Percentiles rank a stretch among this genome's conserved stretches.
These are phyloP conservation scores for Himalopsyche japonica DNA, from an alignment of 2,888 invertebrate species.

Conservation along the genomic window DNA sequence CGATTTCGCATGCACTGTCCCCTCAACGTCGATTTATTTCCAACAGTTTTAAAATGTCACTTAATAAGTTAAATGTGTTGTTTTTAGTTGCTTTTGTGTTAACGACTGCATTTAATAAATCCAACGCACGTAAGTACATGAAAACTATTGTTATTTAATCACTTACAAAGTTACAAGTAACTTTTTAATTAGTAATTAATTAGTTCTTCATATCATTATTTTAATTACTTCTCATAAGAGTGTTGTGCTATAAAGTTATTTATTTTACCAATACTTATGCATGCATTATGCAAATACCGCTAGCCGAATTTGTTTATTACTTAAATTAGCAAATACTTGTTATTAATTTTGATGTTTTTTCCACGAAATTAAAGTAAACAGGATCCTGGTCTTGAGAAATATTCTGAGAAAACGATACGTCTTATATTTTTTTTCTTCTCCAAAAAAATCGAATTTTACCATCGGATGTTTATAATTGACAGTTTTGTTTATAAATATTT, in stretches of 20 bases:
- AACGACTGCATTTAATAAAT: neutral
- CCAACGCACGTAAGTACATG: neutral
- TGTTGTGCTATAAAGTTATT: neutral
- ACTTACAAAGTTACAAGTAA: neutral
- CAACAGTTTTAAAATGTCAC: neutral
- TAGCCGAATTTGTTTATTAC: too few relatives aligned
- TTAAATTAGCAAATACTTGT: too few relatives aligned
- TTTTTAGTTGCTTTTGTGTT: neutral
- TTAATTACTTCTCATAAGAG: neutral
- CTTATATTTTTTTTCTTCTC: too few relatives aligned
- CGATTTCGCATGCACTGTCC: neutral
- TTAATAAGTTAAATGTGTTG: neutral
- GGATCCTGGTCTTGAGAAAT: too few relatives aligned
- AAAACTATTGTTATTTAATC: neutral
- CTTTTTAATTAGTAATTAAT: neutral
- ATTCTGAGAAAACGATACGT: too few relatives aligned
- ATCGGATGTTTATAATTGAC: too few relatives aligned
- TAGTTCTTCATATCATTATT: neutral
- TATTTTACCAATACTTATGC: neutral
- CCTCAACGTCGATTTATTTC: neutral
- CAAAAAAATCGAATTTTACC: too few relatives aligned
- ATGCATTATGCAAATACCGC: too few relatives aligned
- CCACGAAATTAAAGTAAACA: too few relatives aligned
- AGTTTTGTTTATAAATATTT: too few relatives aligned
- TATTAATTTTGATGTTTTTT: too few relatives aligned